Evolutionary conservation across 2,113 vertebrate genomes (phyloP).

Genomic region (Myotis lucifugus): DNA sequence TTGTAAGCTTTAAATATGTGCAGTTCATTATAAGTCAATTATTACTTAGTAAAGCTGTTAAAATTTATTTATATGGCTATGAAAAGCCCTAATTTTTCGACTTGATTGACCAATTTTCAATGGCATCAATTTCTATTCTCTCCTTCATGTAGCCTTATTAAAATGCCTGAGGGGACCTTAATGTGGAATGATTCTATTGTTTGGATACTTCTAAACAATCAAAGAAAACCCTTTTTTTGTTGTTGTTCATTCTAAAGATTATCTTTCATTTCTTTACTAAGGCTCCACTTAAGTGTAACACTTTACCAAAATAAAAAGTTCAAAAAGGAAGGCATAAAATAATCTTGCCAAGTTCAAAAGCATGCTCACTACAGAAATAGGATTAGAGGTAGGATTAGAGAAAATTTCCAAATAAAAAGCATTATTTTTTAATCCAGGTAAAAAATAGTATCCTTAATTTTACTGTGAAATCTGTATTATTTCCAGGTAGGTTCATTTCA

Average conservation of each 20-base stretch:
- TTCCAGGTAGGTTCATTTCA: background rate
- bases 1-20: background rate
- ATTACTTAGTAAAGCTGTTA: background rate
- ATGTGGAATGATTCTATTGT: background rate
- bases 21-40: background rate
- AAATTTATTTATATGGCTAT: background rate
- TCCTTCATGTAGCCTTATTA: background rate
- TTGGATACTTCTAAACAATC: background rate
- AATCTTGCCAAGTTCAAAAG: background rate
- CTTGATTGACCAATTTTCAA: background rate
- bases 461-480: background rate
- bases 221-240: background rate
- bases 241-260: background rate
- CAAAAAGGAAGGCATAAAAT: background rate
- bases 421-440: background rate
- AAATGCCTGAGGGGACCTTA: background rate
- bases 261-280: background rate
- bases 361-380: background rate
- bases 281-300: background rate
- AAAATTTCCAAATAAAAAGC: background rate
- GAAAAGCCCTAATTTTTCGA: background rate
- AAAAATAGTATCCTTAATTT: background rate
- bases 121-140: background rate
- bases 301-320: background rate
- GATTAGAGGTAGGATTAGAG: background rate